Evolutionary conservation across 2,797 vertebrate species (phyloP), one percentile per base, ranked within the genome.

Genomic region (Muraenolepis orangiensis): DNA sequence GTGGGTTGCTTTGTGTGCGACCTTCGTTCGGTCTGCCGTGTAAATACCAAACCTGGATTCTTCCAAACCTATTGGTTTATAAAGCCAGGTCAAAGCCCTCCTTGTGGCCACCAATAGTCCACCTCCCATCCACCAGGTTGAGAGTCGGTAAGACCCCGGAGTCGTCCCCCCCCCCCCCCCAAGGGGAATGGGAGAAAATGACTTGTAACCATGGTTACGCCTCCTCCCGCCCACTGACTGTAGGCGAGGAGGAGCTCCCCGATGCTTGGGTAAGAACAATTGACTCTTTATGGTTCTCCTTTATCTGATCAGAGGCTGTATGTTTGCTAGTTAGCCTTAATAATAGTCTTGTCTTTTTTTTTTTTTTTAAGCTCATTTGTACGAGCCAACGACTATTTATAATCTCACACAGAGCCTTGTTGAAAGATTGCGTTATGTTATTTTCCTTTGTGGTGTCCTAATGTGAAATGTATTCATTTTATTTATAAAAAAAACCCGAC

Each of bases 401-500:
- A 91, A 80, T 75, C 82, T 68, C 29, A 69, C 79, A 74, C 75
- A 82, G 77, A 85, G 81, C 82, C 75, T 86, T 77, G 83, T 81
- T 87, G 76, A 84, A 80, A 88, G 77, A 84, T 83, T 87, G 79
- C 82, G n/a, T n/a, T 80, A 74, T 89, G 91, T 92, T 81, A 74
- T 78, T n/a, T 78, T 75, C 40, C 72, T 85, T 82, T 81, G 81
- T 91, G 90, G 82, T 75, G 89, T 94, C 85, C 88, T 90, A 90
- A 90, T 89, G 89, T 93, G 91, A 93, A 89, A 85, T 88, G 87
- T 91, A 86, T 86, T 85, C 79, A 87, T 90, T 87, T 87, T 87
- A 92, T 93, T 93, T 91, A 92, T 91, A 92, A 93, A 93, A 87
- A 86, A 93, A 93, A 93, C 87, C 86, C 86, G 80, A 92, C 91